Evolutionary conservation across 2,113 vertebrate genomes (phyloP), one percentile per base, ranked within the genome.

Genomic region (Macaca fascicularis): DNA sequence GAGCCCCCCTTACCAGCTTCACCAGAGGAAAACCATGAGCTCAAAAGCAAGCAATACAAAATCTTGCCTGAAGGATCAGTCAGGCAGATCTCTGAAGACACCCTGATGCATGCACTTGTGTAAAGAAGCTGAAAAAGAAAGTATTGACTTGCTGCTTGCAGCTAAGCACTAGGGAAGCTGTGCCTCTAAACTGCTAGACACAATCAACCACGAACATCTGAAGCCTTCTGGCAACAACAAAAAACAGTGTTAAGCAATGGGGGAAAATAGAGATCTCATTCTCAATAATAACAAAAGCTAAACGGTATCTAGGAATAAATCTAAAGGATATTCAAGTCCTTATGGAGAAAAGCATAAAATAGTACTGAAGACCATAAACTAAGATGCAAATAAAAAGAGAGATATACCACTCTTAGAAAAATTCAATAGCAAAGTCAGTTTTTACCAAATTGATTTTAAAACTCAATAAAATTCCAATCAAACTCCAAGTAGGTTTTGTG

Each of bases 391-490:
- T 86, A 74, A 81, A 89, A 91, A 55, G 40, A 57, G 8, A 90
- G 16, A 23, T 0, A 35, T 12, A 55, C 16, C 0, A 17, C 64
- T 76, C 50, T 75, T 76, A 80, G 10, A 48, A 86, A 64, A 23
- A 69, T 81, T 95, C 48, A 61, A 3, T 35, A 93, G 59, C 57
- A 64, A 43, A 84, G 59, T 70, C 23, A 50, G 10, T 64, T 89
- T 92, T 86, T 70, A 82, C 67, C 74, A 55, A 91, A 72, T 12
- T 81, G 93, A 72, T 82, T 92, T 92, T 70, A 88, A 96, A 80
- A 87, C 30, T 83, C n/a, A 50, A 22, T 52, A 72, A 59, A 64
- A 93, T 52, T 86, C 38, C 38, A 79, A 0, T 80, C 35, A 93
- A 8, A 75, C 70, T 95, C 19, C 61, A 45, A 69, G 55, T 55